phyloP scores from a whole-genome alignment of 1,140 invertebrate genomes.

The Psix sp. region DNA sequence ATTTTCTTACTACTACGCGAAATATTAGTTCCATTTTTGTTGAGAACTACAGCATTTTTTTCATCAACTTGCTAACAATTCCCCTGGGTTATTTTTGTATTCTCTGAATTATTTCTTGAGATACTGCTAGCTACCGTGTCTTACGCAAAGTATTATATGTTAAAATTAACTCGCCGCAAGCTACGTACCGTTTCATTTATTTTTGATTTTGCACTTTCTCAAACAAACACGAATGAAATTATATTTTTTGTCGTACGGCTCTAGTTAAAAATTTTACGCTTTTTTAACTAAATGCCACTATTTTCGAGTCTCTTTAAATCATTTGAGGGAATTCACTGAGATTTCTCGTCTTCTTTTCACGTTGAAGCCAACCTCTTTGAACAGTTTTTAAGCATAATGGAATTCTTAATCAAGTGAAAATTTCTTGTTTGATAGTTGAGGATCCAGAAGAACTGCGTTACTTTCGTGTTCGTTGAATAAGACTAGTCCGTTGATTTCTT shows the following conservation, averaged over 20 bases:
- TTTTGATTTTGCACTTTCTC: no score
- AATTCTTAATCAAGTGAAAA: constrained; percentile 33
- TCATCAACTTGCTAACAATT: constrained; percentile 2
- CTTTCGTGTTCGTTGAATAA: constrained; percentile 27
- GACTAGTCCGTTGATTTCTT: constrained; percentile 2
- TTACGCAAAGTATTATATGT: constrained; percentile 6
- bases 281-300: no score
- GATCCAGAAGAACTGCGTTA: constrained; percentile 23
- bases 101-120: constrained; percentile 1
- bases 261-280: no score
- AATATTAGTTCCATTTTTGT: constrained; percentile 2
- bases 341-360: no score
- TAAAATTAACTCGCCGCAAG: constrained; percentile 10
- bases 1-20: background rate
- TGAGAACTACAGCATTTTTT: background rate
- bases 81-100: constrained; percentile 3
- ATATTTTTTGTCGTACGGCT: no score
- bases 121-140: background rate
- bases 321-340: no score
- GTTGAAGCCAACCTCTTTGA: constrained; percentile 12
- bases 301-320: no score
- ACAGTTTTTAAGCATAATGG: constrained; percentile 23
- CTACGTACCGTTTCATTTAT: no score
- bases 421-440: constrained; percentile 37
- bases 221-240: no score